Base-by-base conservation (phyloP, 2,888 invertebrate species). In the Apodemia mormo region DNA sequence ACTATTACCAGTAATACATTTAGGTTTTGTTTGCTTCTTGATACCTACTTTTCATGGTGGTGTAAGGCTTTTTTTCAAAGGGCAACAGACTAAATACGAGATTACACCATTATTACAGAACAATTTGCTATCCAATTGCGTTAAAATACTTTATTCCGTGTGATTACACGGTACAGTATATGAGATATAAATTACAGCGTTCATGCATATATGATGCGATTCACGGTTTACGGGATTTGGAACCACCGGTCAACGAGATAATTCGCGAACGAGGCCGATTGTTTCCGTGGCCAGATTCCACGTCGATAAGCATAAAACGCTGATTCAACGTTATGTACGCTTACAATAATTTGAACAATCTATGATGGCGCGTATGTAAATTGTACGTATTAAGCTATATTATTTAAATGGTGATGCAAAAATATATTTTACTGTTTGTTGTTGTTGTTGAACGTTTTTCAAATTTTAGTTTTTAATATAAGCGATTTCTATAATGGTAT, bases 201-300 rank as follows among this genome's bases (percentile, higher is more conserved):
- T 64, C 68, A 66, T 70, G 66, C 67, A 65, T 69, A n/a, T 68
- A 70, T 71, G 70, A 71, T 75, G 72, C 72, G 81, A 84, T 85
- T 84, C 84, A 78, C 82, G 78, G 79, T 78, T 81, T 80, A 80
- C 78, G 79, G 75, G 79, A 82, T 85, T 82, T 77, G 73, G 78
- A 30, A 58, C 33, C 82, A 79, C 82, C 79, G 79, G 80, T 80
- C 79, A 80, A 74, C 76, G 80, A 82, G 82, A 87, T 88, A 85
- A 88, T 86, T 86, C 82, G 81, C 75, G 79, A 81, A 82, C 79
- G 81, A 78, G 80, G 78, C 74, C 80, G 82, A 86, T 87, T 84
- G 82, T 85, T 83, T 85, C 83, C 85, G 81, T 77, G 79, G 76
- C 78, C 80, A 79, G 82, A 84, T 85, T 82, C 77, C 77, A 76